Evolutionary conservation across 2,113 vertebrate genomes (phyloP).

Genomic region (Aythya baeri): DNA sequence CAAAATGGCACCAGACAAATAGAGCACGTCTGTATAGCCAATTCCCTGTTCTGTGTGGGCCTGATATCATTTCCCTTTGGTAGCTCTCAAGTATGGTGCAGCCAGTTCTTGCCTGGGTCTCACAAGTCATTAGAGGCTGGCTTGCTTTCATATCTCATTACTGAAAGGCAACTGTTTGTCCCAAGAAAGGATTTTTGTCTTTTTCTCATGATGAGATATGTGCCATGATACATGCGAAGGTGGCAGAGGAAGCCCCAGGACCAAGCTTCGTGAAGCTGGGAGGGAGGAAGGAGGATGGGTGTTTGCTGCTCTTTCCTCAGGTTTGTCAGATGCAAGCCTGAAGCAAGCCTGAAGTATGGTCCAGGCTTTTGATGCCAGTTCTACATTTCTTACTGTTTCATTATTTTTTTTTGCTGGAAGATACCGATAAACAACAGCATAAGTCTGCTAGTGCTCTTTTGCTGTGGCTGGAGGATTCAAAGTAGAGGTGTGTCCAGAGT

Average conservation of each 20-base stretch:
- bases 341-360: fast-evolving
- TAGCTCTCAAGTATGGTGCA: not conserved
- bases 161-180: not conserved
- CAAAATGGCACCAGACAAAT: not conserved
- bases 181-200: not conserved
- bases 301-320: not conserved
- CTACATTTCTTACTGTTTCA: not conserved
- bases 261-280: not conserved
- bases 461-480: not conserved
- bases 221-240: not conserved
- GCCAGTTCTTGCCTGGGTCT: not conserved
- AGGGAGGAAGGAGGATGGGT: not conserved
- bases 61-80: not conserved
- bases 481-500: not conserved
- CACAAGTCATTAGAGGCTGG: not conserved
- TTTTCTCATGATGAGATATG: not conserved
- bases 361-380: not conserved
- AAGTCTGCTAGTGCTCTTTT: not conserved
- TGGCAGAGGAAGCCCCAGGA: not conserved
- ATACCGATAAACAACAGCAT: not conserved
- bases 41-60: not conserved
- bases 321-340: not conserved
- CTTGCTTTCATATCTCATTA: not conserved
- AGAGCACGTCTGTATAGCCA: not conserved
- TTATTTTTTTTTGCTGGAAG: not conserved